A percentile compares a stretch with the other conserved stretches of the same genome.
Evolutionary conservation across 1,140 invertebrate genomes (phyloP).

Genomic region (Cheumatopsyche charites): DNA sequence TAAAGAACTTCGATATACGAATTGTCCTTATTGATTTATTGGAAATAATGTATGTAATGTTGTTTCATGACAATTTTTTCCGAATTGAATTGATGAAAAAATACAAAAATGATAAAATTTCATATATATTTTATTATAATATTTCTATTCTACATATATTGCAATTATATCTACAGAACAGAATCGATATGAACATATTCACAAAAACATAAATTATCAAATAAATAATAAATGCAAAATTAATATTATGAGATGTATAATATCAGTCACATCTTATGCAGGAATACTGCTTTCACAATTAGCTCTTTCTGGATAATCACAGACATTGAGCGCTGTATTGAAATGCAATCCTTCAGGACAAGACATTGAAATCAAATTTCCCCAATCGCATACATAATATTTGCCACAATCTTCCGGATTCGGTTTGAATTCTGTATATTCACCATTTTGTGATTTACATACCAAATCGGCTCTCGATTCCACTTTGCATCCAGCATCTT

Average conservation of each 20-base stretch:
- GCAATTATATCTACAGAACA: too few species aligned
- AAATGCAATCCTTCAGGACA: constrained; percentile 61
- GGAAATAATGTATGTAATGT: too few species aligned
- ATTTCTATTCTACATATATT: too few species aligned
- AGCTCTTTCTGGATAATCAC: constrained; percentile 29
- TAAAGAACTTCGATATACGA: too few species aligned
- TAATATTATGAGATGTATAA: neutral
- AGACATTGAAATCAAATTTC: constrained; percentile 54
- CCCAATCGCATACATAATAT: constrained; percentile 65
- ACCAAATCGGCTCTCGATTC: neutral
- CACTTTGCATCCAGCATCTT: constrained; percentile 41
- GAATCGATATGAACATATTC: neutral
- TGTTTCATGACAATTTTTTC: too few species aligned
- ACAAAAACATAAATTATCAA: neutral
- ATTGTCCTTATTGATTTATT: too few species aligned
- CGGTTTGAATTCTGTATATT: constrained; percentile 48
- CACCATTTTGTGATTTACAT: neutral
- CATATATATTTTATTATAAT: too few species aligned
- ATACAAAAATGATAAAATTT: too few species aligned
- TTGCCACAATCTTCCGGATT: constrained; percentile 62
- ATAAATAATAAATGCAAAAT: neutral
- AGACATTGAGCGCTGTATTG: constrained; percentile 22
- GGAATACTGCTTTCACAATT: constrained; percentile 3
- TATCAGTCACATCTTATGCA: neutral
- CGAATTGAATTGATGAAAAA: too few species aligned